These are phyloP conservation scores for Oenanthe melanoleuca DNA, from an alignment of 2,113 vertebrate species.

Conservation along the genomic window DNA sequence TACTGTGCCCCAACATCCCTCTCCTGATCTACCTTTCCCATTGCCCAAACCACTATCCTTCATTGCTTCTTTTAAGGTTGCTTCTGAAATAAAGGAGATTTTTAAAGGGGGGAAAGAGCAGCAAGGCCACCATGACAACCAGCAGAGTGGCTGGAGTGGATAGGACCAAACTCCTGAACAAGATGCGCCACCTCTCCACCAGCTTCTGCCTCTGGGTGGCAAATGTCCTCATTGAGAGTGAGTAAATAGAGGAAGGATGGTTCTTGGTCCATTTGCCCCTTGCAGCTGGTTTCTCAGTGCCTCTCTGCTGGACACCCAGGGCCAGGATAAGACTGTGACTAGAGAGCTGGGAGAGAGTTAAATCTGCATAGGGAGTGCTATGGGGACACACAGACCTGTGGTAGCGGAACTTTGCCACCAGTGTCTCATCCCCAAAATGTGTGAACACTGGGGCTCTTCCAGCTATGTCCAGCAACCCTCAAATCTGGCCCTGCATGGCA, in stretches of 20 bases:
- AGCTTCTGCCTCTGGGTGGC: neutral
- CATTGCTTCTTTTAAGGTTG: neutral
- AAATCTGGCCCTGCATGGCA: neutral
- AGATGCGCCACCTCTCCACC: neutral
- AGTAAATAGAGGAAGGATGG: neutral
- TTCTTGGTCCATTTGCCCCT: neutral
- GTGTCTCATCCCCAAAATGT: neutral
- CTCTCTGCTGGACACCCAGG: neutral
- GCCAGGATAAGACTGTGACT: neutral
- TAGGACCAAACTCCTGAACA: neutral
- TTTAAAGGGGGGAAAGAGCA: neutral
- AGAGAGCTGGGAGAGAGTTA: neutral
- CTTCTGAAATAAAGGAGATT: neutral
- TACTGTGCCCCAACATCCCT: accelerated
- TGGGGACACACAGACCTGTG: accelerated
- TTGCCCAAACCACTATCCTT: neutral
- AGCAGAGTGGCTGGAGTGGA: neutral
- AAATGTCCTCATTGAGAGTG: neutral
- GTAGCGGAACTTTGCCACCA: neutral
- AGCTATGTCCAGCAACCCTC: neutral
- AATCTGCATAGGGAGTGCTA: neutral
- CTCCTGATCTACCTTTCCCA: neutral
- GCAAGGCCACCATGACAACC: neutral
- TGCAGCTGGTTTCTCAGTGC: neutral
- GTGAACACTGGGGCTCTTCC: neutral